Base-by-base conservation (phyloP, 2,888 invertebrate genomes). In the Apantesis nais region DNA sequence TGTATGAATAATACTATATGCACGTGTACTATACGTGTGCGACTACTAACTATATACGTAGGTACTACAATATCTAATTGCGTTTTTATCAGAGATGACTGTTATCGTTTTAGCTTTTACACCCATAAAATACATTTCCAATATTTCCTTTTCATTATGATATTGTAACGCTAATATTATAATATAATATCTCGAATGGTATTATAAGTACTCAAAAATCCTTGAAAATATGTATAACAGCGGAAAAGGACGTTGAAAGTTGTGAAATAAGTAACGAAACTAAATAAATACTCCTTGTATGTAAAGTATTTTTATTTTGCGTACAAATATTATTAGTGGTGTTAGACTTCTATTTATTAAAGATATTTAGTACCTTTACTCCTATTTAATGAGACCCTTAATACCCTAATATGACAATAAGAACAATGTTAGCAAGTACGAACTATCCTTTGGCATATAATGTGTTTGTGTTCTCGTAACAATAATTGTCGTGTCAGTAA, bases 401-500 rank as follows among this genome's bases (percentile, higher is more conserved):
- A n/a, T n/a, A n/a, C n/a, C n/a, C n/a, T n/a, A 55, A 66, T 25
- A 37, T 25, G 19, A 37, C 1, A 58, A 22, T 11, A n/a, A 34
- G 19, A 76, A 62, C 66, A 64, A 34, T 12, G 66, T 25, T 52
- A 72, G 73, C 74, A 72, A 77, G 78, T 77, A 76, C 74, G 66
- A 80, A 78, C 76, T 76, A 84, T 78, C 73, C 72, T 71, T 77
- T 72, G 71, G 73, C 83, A 81, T 83, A 85, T 84, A 83, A 85
- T 86, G 85, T 88, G 87, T 88, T 86, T 86, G 84, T 87, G 84
- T 86, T 83, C 81, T 83, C 83, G 82, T 88, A 89, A 89, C 89
- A 92, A 90, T 92, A 92, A 92, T 92, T 89, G 87, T 88, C 88
- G 85, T 88, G 89, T 88, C 87, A 86, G 88, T 87, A 88, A 91